Percentiles rank a stretch among this genome's conserved stretches.
Evolutionary conservation across 2,888 invertebrate species (phyloP).

Genomic region (Parascotia fuliginaria): DNA sequence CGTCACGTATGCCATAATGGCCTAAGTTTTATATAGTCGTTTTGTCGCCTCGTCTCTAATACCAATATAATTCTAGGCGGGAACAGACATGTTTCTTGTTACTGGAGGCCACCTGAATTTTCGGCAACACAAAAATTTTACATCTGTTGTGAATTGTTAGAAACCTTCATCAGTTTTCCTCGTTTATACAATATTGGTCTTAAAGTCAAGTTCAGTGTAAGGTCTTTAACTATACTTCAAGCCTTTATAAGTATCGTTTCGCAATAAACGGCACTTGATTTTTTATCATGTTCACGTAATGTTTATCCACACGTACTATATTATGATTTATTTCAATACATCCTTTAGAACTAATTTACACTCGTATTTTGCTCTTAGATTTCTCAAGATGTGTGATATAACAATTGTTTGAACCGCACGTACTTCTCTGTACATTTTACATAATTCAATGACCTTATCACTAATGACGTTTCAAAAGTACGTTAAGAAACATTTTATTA

Average conservation of each 20-base stretch:
- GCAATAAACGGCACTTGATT: conserved; percentile 19
- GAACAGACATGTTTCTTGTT: conserved; percentile 3
- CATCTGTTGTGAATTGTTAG: too few relatives aligned
- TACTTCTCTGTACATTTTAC: conserved; percentile 67
- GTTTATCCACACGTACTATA: not conserved
- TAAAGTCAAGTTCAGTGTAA: conserved; percentile 24
- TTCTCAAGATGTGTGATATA: conserved; percentile 64
- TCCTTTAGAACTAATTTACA: conserved; percentile 15
- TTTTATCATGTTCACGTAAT: conserved; percentile 19
- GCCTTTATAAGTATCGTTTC: conserved; percentile 3
- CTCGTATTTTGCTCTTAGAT: conserved; percentile 44
- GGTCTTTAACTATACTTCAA: conserved; percentile 15
- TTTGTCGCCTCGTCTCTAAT: conserved; percentile 1
- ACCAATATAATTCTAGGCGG: conserved; percentile 7
- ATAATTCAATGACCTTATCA: conserved; percentile 74
- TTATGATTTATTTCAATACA: conserved; percentile 22
- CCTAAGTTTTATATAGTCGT: not conserved
- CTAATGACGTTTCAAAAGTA: conserved; percentile 52
- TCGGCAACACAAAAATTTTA: not conserved
- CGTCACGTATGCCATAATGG: not conserved
- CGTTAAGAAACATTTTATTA: conserved; percentile 58
- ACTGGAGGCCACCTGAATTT: not conserved
- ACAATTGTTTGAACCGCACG: conserved; percentile 64
- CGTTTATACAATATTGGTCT: conserved; percentile 7
- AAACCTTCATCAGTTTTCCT: too few relatives aligned